phyloP scores from a whole-genome alignment of 2,797 vertebrate genomes.

The Gymnothorax reevesii region DNA sequence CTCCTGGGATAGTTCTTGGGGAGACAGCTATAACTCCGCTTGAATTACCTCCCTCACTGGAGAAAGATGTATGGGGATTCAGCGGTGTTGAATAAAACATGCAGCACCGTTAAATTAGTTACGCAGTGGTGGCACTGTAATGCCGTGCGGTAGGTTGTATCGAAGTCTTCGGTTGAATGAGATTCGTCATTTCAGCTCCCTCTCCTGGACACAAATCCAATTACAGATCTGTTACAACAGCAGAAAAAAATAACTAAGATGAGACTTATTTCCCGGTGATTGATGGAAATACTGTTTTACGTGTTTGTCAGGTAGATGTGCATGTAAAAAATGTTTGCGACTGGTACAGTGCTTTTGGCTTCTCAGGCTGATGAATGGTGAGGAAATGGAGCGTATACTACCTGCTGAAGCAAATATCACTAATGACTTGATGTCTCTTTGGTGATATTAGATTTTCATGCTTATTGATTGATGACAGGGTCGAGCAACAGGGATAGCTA shows the following conservation, averaged over 20 bases:
- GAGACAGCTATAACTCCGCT: too few relatives aligned
- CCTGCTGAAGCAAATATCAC: not conserved
- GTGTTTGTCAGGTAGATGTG: not conserved
- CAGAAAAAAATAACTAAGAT: not conserved
- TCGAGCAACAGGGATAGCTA: not conserved
- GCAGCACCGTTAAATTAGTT: too few relatives aligned
- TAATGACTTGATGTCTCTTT: not conserved
- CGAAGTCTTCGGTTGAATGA: too few relatives aligned
- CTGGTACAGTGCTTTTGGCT: not conserved
- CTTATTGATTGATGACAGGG: not conserved
- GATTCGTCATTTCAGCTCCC: too few relatives aligned
- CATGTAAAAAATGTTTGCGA: not conserved
- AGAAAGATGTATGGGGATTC: too few relatives aligned
- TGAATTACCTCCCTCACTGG: too few relatives aligned
- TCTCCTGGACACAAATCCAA: too few relatives aligned
- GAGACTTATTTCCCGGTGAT: not conserved
- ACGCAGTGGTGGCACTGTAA: too few relatives aligned
- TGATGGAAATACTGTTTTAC: not conserved
- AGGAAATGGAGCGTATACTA: not conserved
- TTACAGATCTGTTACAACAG: too few relatives aligned
- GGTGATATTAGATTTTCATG: not conserved
- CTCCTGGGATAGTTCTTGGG: too few relatives aligned
- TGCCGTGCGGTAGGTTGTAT: too few relatives aligned
- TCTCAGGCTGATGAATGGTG: not conserved
- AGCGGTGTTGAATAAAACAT: too few relatives aligned